Evolutionary conservation across 2,113 vertebrate species (phyloP), one percentile per base, ranked within the genome.

Genomic region (Ivindomyrus marchei): DNA sequence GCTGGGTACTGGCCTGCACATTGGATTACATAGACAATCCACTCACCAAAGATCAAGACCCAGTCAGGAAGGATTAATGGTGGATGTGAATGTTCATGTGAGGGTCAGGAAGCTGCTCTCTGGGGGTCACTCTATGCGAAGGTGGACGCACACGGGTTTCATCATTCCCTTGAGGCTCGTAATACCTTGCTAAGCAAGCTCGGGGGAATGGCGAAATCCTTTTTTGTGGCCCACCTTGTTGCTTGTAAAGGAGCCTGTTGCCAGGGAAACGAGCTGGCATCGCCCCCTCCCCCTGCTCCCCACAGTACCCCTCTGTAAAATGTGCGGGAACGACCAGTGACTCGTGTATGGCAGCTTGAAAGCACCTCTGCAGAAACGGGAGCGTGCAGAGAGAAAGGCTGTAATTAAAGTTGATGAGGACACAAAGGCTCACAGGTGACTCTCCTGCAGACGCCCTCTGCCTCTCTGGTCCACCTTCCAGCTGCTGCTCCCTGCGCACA

Each of bases 201-300:
- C 19, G 5, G 19, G 56, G 21, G 46, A 70, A 80, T n/a, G 47
- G 46, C 46, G 1, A 52, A 8, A 89, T 47, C 24, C 88, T 89
- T 80, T 42, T 89, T 80, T 31, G 62, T 80, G 27, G 46, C 10
- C n/a, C 17, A 89, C 19, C 66, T 80, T 89, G 62, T 89, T 80
- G n/a, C 88, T 77, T 89, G 74, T 9, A 46, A 45, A 31, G 17
- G 45, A 77, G 47, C 31, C 39, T 49, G 88, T 89, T 89, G 62
- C 66, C 88, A 89, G 70, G 88, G 88, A 49, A 80, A 89, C 66
- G 19, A 31, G 66, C 46, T 50, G 47, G 66, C 58, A 46, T 77
- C n/a, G 4, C 31, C 88, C 24, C 62, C n/a, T 4, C 7, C 45
- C 11, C 84, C 4, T 74, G 66, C 27, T 19, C 74, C 3, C 47